Evolutionary conservation across 2,113 vertebrate species (phyloP), one percentile per base, ranked within the genome.

Genomic region (Ranitomeya imitator): DNA sequence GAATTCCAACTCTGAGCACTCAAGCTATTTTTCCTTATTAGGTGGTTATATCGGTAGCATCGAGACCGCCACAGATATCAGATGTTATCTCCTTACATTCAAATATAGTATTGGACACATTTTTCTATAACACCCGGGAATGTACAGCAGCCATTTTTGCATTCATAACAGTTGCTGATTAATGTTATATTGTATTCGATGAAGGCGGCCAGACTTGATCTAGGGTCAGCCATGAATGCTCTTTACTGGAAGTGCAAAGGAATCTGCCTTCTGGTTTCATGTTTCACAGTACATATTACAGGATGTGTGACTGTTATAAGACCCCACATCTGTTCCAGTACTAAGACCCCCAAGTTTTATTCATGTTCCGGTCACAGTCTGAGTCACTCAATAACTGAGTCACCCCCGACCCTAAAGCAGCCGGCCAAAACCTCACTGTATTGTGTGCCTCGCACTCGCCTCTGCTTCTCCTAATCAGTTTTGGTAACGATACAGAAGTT

Each of bases 371-470:
- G 59, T 67, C 63, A 80, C 26, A 65, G 67, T 21, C 69, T 88
- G 86, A 88, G 54, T 88, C 86, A 88, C 69, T 15, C 67, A 71
- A 67, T 55, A n/a, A n/a, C 31, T 83, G 86, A 82, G 55, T 88
- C 86, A 88, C 79, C 31, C 21, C 59, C 18, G 21, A 87, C 77
- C 79, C 55, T 9, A 74, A 31, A 69, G 31, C 78, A 19, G 15
- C 77, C 51, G 18, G 76, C 45, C 51, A 79, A 23, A 54, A 23
- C 52, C 76, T 54, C 51, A 77, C 19, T 77, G n/a, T 23, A 5
- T n/a, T 71, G 23, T 31, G 3, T 12, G 13, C 55, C 55, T 13
- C 55, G 55, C 55, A 71, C 16, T 19, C 8, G 1, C 18, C 13
- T 51, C 14, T 63, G 16, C 73, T 63, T 73, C 26, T 9, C 55